Evolutionary conservation across 2,888 invertebrate species (phyloP).

Genomic region (Plebejus argus): DNA sequence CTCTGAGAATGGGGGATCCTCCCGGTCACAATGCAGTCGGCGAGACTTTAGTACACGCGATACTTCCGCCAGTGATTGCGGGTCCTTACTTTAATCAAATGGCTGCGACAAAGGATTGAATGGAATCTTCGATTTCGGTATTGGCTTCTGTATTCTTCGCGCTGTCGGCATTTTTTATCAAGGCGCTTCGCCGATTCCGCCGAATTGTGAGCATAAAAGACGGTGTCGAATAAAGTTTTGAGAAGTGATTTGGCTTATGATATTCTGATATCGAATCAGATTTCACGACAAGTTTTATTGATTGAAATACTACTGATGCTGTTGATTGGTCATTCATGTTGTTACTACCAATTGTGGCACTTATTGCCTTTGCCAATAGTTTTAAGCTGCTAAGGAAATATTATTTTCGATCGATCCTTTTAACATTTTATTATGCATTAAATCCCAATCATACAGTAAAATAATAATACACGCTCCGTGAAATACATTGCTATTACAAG

Average conservation of each 20-base stretch:
- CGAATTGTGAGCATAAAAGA: conserved; percentile 2
- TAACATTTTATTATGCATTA: neutral
- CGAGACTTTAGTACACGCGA: conserved; percentile 77
- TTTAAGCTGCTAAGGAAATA: neutral
- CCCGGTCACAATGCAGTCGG: conserved; percentile 69
- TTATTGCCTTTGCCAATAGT: neutral
- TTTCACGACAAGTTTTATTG: neutral
- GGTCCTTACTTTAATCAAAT: conserved; percentile 78
- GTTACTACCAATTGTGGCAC: neutral
- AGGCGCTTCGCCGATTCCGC: conserved; percentile 37
- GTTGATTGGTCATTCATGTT: neutral
- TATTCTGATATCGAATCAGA: conserved; percentile 1
- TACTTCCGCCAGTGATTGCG: conserved; percentile 79
- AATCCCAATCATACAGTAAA: neutral
- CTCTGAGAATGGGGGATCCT: conserved; percentile 44
- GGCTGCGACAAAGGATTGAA: conserved; percentile 78
- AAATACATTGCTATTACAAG: conserved; percentile 16
- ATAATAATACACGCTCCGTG: conserved; percentile 20
- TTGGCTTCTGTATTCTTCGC: conserved; percentile 68
- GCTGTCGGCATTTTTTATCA: conserved; percentile 66
- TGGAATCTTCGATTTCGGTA: conserved; percentile 72
- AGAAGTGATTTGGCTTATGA: conserved; percentile 19
- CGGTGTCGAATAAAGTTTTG: conserved; percentile 25
- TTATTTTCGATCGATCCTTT: neutral
- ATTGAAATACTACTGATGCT: neutral